phyloP scores from a whole-genome alignment of 2,888 invertebrate species.

The Pachymerium ferrugineum region DNA sequence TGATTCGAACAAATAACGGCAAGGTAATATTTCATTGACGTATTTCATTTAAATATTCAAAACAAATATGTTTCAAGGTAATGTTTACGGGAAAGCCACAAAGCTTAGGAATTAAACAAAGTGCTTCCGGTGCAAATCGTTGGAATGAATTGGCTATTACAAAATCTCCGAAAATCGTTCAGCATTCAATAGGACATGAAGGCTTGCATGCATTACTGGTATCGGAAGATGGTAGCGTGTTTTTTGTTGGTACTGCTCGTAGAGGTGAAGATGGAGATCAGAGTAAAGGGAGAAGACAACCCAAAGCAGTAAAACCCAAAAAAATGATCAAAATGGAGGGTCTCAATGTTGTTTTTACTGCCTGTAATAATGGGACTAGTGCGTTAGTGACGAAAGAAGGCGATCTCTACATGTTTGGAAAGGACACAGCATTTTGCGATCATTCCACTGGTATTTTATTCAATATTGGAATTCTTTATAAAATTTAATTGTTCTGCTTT shows the following conservation, averaged over 20 bases:
- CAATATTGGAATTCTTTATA: not conserved
- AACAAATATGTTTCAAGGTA: constrained; percentile 52
- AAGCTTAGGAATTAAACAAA: constrained; percentile 72
- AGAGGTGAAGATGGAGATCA: constrained; percentile 91
- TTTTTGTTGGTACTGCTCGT: constrained; percentile 78
- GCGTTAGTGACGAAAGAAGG: constrained; percentile 88
- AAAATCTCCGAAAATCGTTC: constrained; percentile 65
- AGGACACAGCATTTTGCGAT: constrained; percentile 82
- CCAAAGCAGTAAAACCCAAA: constrained; percentile 86
- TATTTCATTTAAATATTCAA: not conserved
- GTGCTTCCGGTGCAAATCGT: constrained; percentile 45
- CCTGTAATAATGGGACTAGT: constrained; percentile 91
- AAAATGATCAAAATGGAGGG: constrained; percentile 86
- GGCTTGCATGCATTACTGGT: constrained; percentile 84
- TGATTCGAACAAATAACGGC: constrained; percentile 76
- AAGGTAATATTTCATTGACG: constrained; percentile 55
- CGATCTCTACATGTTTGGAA: constrained; percentile 86
- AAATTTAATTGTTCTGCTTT: constrained; percentile 38
- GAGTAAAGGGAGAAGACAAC: constrained; percentile 63
- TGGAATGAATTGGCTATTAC: constrained; percentile 56
- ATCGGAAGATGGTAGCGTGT: constrained; percentile 86
- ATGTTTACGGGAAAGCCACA: constrained; percentile 81
- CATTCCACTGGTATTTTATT: constrained; percentile 53
- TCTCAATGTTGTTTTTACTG: constrained; percentile 71
- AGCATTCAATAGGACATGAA: constrained; percentile 87